Evolutionary conservation across 2,113 vertebrate species (phyloP), one percentile per base, ranked within the genome.

Genomic region (Rhineura floridana): DNA sequence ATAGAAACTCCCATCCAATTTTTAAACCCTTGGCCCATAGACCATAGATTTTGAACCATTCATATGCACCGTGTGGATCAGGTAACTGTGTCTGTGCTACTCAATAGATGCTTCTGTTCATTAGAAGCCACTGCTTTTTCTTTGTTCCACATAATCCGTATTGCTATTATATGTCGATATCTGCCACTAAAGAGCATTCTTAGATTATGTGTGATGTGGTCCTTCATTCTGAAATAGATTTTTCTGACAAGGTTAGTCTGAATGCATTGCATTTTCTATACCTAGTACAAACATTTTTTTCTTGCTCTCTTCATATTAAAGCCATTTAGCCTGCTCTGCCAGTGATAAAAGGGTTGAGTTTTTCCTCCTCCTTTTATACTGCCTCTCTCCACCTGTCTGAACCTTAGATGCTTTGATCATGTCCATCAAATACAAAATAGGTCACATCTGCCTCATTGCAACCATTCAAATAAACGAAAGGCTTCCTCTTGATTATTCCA

Each of bases 271-370:
- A 83, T 0, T 85, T 89, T 62, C 13, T 89, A 65, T 90, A 85
- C 91, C 25, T 63, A 84, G 6, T 69, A 44, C 85, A 89, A 92
- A 80, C 9, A 87, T 82, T 82, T 78, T 90, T 33, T 13, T 25
- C n/a, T n/a, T n/a, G n/a, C 46, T 78, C 30, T n/a, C 33, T 78
- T 30, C 10, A 15, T 33, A 39, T 21, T 65, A 90, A 73, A 81
- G 46, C 50, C 86, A 92, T 86, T 75, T 88, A 62, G 91, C 69
- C 89, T 69, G 36, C 67, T 12, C 36, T 90, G 89, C 59, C 2
- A 87, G 69, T 62, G 90, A 76, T 2, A 88, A 46, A 88, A 5
- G 25, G 28, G 72, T 46, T 25, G 44, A 11, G 30, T 17, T 78
- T 86, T 87, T 79, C 89, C 55, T 62, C 48, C 81, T 52, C 30